Conservation (phyloP, 2,888 invertebrate genomes). For the Tenthredo mesomela region DNA sequence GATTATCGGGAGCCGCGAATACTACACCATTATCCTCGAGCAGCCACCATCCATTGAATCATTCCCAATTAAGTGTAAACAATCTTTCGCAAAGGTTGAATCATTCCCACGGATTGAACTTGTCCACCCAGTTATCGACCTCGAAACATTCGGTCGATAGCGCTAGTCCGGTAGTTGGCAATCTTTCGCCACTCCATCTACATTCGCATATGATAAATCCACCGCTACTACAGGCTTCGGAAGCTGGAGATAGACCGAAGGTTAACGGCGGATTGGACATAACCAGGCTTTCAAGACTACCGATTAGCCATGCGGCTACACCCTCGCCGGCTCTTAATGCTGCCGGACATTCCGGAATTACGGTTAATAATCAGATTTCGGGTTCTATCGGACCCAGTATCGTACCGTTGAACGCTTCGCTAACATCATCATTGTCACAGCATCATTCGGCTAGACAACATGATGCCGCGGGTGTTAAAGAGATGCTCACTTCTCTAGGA, state of each 20-base stretch:
- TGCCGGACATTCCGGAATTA: conserved; percentile 68
- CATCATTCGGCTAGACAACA: conserved; percentile 74
- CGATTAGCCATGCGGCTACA: conserved; percentile 67
- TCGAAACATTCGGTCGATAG: conserved; percentile 76
- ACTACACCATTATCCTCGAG: conserved; percentile 71
- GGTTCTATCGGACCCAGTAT: conserved; percentile 72
- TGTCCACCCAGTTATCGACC: conserved; percentile 72
- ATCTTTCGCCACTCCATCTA: conserved; percentile 60
- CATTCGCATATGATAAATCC: conserved; percentile 75
- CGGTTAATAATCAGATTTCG: conserved; percentile 66
- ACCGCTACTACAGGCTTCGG: conserved; percentile 66
- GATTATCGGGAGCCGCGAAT: too few relatives aligned
- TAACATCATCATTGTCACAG: conserved; percentile 69
- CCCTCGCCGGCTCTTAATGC: conserved; percentile 72
- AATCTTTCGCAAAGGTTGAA: conserved; percentile 30
- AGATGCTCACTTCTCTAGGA: conserved; percentile 92
- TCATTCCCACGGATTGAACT: conserved; percentile 72
- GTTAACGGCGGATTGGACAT: conserved; percentile 82
- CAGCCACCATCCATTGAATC: conserved; percentile 72
- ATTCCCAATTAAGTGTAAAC: conserved; percentile 77
- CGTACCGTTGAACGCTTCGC: conserved; percentile 69
- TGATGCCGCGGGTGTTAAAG: conserved; percentile 83
- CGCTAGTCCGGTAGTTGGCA: conserved; percentile 75
- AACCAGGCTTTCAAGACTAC: conserved; percentile 77
- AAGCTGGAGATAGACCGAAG: conserved; percentile 73